A percentile compares a stretch with the other conserved stretches of the same genome.
Conservation (phyloP, 2,888 invertebrate genomes). For the Junonia oenone region DNA sequence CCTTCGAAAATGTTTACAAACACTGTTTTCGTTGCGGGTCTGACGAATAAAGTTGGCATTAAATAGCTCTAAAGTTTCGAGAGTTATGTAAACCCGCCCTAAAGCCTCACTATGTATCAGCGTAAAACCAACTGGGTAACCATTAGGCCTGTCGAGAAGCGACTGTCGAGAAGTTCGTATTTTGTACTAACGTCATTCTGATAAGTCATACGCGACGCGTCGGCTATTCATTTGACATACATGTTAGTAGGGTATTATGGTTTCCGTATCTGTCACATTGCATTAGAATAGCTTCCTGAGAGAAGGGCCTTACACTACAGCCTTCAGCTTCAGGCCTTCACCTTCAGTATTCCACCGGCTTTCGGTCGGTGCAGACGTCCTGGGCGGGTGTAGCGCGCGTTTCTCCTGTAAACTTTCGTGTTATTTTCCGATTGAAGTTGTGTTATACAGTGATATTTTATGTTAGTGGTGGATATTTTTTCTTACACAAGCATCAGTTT, state of each 20-base stretch:
- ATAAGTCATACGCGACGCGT: no score
- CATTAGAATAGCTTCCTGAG: no score
- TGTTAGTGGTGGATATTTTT: not conserved
- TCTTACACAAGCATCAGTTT: not conserved
- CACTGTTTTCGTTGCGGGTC: not conserved
- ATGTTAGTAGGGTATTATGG: no score
- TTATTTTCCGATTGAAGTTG: not conserved
- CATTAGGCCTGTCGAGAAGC: no score
- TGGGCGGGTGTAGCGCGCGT: constrained; percentile 6
- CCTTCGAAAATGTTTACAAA: no score
- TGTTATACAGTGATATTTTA: not conserved
- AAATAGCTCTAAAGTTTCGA: not conserved
- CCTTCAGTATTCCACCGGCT: constrained; percentile 14
- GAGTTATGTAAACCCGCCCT: not conserved
- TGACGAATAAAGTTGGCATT: not conserved
- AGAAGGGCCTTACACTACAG: constrained; percentile 2
- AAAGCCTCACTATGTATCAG: not conserved
- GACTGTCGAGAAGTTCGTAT: no score
- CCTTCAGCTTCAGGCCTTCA: not conserved
- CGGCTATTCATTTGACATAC: no score
- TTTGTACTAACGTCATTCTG: no score
- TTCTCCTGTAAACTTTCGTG: constrained; percentile 12
- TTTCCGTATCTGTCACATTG: no score
- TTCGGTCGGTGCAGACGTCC: constrained; percentile 6
- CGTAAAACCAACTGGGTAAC: constrained; percentile 1